Conservation (phyloP, 2,113 vertebrate genomes). For the Dryoscopus gambensis region DNA sequence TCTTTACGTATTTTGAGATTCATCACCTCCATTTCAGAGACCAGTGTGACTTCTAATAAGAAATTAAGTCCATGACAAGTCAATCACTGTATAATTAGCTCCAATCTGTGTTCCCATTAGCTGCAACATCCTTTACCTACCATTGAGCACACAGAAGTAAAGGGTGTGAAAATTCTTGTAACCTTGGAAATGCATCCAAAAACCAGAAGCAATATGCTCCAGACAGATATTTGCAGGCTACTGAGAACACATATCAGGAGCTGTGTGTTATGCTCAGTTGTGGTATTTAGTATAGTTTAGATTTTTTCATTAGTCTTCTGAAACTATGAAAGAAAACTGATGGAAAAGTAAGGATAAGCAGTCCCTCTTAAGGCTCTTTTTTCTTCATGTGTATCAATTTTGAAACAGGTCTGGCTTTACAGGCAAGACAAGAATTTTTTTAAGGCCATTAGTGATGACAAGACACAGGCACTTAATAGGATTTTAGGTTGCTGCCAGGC, state of each 20-base stretch:
- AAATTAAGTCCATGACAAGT: background rate
- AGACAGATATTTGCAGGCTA: background rate
- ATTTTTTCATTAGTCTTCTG: background rate
- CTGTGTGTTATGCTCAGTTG: background rate
- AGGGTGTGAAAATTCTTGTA: background rate
- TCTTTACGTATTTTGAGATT: background rate
- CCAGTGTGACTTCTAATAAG: background rate
- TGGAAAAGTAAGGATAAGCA: background rate
- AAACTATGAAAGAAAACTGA: background rate
- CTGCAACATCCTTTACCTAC: background rate
- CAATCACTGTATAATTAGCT: slow-evolving; percentile 20
- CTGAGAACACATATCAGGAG: background rate
- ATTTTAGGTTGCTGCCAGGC: background rate
- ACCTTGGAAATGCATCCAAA: background rate
- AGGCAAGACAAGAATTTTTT: background rate
- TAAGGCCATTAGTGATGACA: background rate
- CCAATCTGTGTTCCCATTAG: background rate
- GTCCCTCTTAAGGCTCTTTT: background rate
- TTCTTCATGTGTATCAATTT: background rate
- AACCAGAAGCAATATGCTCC: background rate
- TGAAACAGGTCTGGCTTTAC: background rate
- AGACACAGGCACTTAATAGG: background rate
- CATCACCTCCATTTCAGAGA: background rate
- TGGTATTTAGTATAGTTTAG: background rate
- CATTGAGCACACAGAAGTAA: background rate